Conservation (phyloP, 37 sponge, comb jelly and placozoan species). For the Ianthella basta region DNA sequence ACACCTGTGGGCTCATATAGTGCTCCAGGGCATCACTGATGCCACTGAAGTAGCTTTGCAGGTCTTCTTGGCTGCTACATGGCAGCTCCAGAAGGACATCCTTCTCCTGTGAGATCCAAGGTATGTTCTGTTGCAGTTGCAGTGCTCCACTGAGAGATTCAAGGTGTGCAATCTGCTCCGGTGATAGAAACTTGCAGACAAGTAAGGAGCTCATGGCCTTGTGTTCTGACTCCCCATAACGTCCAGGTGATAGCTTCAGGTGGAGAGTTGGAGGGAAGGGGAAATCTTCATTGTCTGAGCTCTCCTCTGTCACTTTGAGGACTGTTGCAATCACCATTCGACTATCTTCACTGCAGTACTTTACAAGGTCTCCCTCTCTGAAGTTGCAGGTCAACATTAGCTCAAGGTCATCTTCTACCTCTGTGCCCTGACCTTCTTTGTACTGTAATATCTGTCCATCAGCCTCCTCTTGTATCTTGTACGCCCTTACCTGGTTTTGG, state of each 20-base stretch:
- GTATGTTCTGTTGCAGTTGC: neutral
- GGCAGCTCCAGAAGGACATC: neutral
- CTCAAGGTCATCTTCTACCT: neutral
- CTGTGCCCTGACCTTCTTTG: neutral
- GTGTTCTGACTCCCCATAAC: neutral
- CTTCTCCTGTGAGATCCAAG: neutral
- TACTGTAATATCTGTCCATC: neutral
- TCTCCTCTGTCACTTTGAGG: neutral
- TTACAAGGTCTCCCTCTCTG: slow-evolving; percentile 1
- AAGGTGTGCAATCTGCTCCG: neutral
- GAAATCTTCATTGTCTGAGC: neutral
- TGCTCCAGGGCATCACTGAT: neutral
- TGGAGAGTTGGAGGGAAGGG: neutral
- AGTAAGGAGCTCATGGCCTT: neutral
- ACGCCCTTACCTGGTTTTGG: neutral
- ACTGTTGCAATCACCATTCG: neutral
- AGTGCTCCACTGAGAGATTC: neutral
- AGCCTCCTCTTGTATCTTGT: neutral
- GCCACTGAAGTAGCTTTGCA: neutral
- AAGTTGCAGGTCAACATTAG: neutral
- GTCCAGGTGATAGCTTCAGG: neutral
- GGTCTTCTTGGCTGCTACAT: neutral
- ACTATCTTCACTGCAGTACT: neutral
- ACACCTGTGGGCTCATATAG: neutral
- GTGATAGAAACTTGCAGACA: neutral